Conservation (phyloP, 2,113 vertebrate species). For the Barbus barbus region DNA sequence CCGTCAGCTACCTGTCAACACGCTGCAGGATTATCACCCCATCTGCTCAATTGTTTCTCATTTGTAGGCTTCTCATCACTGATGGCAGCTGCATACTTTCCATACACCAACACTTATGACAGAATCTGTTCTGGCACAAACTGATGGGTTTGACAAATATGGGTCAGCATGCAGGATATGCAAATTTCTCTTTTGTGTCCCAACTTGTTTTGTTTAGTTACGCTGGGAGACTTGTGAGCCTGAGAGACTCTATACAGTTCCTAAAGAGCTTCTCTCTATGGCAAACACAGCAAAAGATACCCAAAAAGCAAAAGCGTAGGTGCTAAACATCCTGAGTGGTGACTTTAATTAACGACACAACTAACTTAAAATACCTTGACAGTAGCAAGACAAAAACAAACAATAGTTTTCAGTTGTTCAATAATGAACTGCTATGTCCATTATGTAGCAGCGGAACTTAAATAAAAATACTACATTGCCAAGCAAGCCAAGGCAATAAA, state of each 20-base stretch:
- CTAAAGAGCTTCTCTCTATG: not conserved
- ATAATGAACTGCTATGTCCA: not conserved
- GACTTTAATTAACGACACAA: not conserved
- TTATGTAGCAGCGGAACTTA: not conserved
- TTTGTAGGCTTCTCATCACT: constrained; percentile 25
- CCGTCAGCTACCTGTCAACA: constrained; percentile 46
- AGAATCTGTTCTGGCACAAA: constrained; percentile 1
- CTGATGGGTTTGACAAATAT: constrained; percentile 18
- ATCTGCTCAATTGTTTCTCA: constrained; percentile 17
- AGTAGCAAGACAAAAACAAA: not conserved
- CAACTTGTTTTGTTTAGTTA: not conserved
- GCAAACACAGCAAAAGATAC: not conserved
- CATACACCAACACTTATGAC: not conserved
- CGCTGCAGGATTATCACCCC: constrained; percentile 17
- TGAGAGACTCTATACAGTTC: not conserved
- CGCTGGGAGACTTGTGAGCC: not conserved
- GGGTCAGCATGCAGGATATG: not conserved
- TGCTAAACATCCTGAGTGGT: not conserved
- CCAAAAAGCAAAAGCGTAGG: not conserved
- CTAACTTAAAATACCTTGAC: not conserved
- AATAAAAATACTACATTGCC: not conserved
- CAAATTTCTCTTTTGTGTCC: not conserved
- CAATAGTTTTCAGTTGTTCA: not conserved
- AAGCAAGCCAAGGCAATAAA: not conserved
- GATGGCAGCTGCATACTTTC: not conserved